These are phyloP conservation scores for Epinephelus coioides DNA, from an alignment of 2,797 vertebrate genomes.

Conservation along the genomic window DNA sequence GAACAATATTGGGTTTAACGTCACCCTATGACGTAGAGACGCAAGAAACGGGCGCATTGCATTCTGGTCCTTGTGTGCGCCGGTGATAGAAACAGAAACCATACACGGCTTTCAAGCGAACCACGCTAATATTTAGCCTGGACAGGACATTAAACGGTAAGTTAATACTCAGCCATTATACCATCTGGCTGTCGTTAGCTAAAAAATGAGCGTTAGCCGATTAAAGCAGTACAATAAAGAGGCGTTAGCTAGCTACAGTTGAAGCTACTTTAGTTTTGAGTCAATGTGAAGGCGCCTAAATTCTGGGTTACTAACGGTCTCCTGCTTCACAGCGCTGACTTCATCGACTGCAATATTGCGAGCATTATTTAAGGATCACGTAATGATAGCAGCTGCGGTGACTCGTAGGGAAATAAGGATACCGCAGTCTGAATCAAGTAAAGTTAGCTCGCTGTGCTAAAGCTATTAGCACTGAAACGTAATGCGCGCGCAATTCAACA, in stretches of 20 bases:
- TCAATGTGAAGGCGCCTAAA: constrained; percentile 36
- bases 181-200: accelerated
- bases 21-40: neutral
- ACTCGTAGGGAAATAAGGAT: accelerated
- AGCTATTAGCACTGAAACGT: constrained; percentile 5
- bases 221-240: neutral
- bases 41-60: constrained; percentile 35
- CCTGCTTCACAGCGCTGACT: neutral
- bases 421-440: accelerated
- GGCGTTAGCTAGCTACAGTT: neutral
- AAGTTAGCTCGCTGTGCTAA: constrained; percentile 40
- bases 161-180: neutral
- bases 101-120: neutral
- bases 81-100: constrained; percentile 58
- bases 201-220: neutral
- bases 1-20: accelerated
- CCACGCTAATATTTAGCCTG: neutral
- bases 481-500: constrained; percentile 65
- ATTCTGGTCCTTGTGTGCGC: constrained; percentile 60
- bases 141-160: constrained; percentile 7
- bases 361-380: accelerated
- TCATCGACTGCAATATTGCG: accelerated
- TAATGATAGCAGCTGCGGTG: accelerated
- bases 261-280: constrained; percentile 13
- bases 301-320: neutral